Percentiles rank a stretch among this genome's conserved stretches.
Conservation (phyloP, 2,888 invertebrate genomes). For the Eristalis arbustorum region DNA sequence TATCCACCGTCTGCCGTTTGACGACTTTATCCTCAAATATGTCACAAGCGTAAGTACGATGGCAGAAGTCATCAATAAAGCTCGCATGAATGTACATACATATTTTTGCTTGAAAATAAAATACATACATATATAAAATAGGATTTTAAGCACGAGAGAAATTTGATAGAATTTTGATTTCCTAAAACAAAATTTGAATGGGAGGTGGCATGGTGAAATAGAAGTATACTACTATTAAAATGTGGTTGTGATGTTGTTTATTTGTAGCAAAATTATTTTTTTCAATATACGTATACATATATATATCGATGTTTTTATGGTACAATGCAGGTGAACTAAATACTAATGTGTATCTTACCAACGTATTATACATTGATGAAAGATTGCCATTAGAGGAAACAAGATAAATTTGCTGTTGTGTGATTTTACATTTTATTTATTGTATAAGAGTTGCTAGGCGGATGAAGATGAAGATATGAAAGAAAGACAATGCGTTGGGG, state of each 20-base stretch:
- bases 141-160: background rate
- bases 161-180: background rate
- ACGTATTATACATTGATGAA: background rate
- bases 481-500: background rate
- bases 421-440: background rate
- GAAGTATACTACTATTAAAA: constrained; percentile 3
- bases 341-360: background rate
- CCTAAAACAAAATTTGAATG: background rate
- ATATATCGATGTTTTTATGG: constrained; percentile 7
- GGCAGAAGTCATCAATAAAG: background rate
- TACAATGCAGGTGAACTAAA: background rate
- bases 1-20: background rate
- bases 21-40: background rate
- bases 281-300: background rate
- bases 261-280: background rate
- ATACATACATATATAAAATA: background rate
- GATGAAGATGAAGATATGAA: background rate
- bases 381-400: background rate
- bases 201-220: background rate
- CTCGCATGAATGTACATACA: background rate
- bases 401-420: background rate
- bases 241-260: constrained; percentile 63
- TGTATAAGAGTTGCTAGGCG: background rate
- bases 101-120: background rate
- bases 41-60: background rate